Percentiles rank a stretch among this genome's conserved stretches.
These are phyloP conservation scores for Tapirus terrestris DNA, from an alignment of 2,113 vertebrate species.

Conservation along the genomic window DNA sequence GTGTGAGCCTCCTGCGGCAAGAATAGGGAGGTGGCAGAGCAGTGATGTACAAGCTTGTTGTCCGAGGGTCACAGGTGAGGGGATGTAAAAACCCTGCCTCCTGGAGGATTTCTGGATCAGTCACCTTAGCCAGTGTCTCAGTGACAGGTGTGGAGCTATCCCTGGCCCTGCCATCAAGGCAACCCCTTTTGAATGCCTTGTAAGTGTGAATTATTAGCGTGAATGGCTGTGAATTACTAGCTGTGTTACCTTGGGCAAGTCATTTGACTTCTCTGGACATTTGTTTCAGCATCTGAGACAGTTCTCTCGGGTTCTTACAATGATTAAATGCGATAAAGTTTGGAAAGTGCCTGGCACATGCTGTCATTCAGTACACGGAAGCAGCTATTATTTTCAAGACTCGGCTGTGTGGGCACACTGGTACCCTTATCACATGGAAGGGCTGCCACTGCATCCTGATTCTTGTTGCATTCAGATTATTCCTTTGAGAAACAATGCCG, in stretches of 20 bases:
- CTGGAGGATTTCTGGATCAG: neutral
- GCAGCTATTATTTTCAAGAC: neutral
- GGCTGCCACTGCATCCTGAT: neutral
- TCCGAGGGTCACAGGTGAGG: neutral
- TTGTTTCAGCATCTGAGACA: neutral
- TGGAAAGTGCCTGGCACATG: neutral
- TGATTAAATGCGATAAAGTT: neutral
- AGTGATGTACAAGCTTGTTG: neutral
- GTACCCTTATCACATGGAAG: neutral
- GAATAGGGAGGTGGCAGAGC: fast-evolving
- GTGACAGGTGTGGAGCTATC: neutral
- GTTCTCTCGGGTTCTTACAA: neutral
- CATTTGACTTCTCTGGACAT: neutral
- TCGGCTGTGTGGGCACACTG: neutral
- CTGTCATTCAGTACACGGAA: neutral
- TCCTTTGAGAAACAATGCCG: neutral
- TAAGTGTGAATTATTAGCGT: neutral
- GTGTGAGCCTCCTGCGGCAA: neutral
- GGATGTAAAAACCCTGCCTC: neutral
- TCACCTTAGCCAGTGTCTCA: neutral
- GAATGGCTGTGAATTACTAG: neutral
- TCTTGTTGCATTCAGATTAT: neutral
- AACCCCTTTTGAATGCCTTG: neutral
- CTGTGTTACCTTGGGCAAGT: neutral
- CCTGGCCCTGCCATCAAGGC: neutral